These are phyloP conservation scores for Ceyx erithaca DNA, from an alignment of 2,797 vertebrate species.

Conservation along the genomic window DNA sequence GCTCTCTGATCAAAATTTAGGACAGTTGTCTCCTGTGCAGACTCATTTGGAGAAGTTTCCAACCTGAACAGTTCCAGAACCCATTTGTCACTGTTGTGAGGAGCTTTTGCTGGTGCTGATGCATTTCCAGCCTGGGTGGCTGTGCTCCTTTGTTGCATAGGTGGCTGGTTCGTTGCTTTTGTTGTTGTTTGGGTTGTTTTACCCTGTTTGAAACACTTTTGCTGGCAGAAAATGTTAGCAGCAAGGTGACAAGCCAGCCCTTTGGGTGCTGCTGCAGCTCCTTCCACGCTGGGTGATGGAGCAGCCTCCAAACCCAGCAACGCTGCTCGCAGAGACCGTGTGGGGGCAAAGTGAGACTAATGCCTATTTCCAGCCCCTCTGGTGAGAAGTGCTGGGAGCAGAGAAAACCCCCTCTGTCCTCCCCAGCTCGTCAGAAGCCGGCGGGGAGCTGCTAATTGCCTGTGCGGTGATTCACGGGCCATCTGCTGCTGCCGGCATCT, in stretches of 20 bases:
- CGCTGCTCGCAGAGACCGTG: slow-evolving; percentile 15
- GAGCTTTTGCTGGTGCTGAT: slow-evolving; percentile 13
- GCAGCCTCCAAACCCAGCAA: slow-evolving; percentile 22
- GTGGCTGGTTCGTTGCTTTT: not conserved
- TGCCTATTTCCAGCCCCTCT: slow-evolving; percentile 59
- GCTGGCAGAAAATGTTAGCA: not conserved
- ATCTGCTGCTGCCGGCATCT: slow-evolving; percentile 70
- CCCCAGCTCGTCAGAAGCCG: slow-evolving; percentile 56
- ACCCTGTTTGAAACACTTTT: not conserved
- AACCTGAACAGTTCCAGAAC: slow-evolving; percentile 22
- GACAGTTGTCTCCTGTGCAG: not conserved
- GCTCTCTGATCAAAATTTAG: slow-evolving; percentile 37
- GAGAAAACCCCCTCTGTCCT: slow-evolving; percentile 48
- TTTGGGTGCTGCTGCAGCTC: slow-evolving; percentile 53
- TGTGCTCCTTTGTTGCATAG: not conserved
- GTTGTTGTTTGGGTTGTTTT: not conserved
- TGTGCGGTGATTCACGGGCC: slow-evolving; percentile 67
- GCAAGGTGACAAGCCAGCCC: not conserved
- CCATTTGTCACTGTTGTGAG: slow-evolving; percentile 39
- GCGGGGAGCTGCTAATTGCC: slow-evolving; percentile 73
- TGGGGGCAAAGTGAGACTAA: slow-evolving; percentile 51
- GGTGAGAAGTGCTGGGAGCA: slow-evolving; percentile 47
- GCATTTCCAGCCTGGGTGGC: slow-evolving; percentile 41
- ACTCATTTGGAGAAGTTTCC: slow-evolving; percentile 14
- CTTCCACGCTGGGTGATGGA: not conserved